These are phyloP conservation scores for Synanthedon tipuliformis DNA, from an alignment of 2,888 invertebrate genomes.

Conservation along the genomic window DNA sequence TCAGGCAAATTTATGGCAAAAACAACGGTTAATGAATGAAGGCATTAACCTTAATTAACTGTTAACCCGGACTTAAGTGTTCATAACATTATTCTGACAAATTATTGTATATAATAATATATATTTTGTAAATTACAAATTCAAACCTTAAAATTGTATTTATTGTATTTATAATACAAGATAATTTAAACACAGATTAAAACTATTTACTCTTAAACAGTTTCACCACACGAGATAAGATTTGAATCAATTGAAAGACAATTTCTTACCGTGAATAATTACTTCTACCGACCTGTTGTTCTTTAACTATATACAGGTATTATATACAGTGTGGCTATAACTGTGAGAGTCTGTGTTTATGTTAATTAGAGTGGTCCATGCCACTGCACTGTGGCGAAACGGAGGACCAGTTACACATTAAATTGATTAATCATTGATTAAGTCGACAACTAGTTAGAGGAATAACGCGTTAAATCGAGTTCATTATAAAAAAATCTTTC, in stretches of 20 bases:
- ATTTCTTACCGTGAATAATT: constrained; percentile 40
- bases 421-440: too few species aligned
- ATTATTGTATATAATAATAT: too few species aligned
- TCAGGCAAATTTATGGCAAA: too few species aligned
- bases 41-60: too few species aligned
- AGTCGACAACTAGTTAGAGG: too few species aligned
- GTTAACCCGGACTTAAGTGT: not conserved
- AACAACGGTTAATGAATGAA: too few species aligned
- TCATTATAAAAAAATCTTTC: too few species aligned
- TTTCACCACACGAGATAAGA: constrained; percentile 21
- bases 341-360: constrained; percentile 50
- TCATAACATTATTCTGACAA: not conserved
- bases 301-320: constrained; percentile 1
- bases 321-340: constrained; percentile 17
- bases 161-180: not conserved
- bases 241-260: constrained; percentile 33
- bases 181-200: not conserved
- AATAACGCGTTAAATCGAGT: too few species aligned
- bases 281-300: constrained; percentile 18
- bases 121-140: too few species aligned
- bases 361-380: constrained; percentile 56
- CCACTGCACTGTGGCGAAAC: constrained; percentile 47
- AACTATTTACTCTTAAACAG: not conserved
- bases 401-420: not conserved
- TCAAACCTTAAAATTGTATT: too few species aligned